Conservation (phyloP, 2,888 invertebrate species). For the Drosophila maculinotata region DNA sequence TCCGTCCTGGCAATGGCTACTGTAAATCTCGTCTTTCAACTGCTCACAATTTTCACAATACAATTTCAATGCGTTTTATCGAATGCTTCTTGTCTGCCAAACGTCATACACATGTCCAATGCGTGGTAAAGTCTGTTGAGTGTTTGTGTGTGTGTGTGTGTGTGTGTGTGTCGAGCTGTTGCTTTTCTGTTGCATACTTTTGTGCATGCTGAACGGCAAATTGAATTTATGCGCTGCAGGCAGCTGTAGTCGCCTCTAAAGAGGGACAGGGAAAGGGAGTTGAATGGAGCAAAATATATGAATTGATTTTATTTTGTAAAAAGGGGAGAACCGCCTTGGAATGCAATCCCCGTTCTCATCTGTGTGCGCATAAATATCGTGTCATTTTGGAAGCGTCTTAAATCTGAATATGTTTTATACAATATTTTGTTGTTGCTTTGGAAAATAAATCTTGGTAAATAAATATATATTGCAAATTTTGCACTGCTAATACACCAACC, state of each 20-base stretch:
- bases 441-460: conserved; percentile 16
- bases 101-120: conserved; percentile 70
- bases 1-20: conserved; percentile 44
- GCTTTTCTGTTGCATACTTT: conserved; percentile 75
- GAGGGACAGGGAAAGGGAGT: conserved; percentile 6
- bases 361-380: conserved; percentile 62
- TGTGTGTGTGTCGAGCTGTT: conserved; percentile 34
- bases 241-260: conserved; percentile 26
- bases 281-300: conserved; percentile 10
- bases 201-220: conserved; percentile 68
- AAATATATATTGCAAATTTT: background rate
- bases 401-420: no score
- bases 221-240: conserved; percentile 76
- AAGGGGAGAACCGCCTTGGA: background rate
- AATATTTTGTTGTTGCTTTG: no score
- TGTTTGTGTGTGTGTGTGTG: conserved; percentile 7
- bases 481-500: no score
- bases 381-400: conserved; percentile 65
- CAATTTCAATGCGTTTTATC: conserved; percentile 75
- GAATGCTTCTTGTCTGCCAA: conserved; percentile 67
- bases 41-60: conserved; percentile 69
- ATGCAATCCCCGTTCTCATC: conserved; percentile 21
- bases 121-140: background rate
- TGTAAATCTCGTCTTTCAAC: conserved; percentile 72
- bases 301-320: conserved; percentile 56